Evolutionary conservation across 2,113 vertebrate species (phyloP).

Genomic region (Calidris pugnax): DNA sequence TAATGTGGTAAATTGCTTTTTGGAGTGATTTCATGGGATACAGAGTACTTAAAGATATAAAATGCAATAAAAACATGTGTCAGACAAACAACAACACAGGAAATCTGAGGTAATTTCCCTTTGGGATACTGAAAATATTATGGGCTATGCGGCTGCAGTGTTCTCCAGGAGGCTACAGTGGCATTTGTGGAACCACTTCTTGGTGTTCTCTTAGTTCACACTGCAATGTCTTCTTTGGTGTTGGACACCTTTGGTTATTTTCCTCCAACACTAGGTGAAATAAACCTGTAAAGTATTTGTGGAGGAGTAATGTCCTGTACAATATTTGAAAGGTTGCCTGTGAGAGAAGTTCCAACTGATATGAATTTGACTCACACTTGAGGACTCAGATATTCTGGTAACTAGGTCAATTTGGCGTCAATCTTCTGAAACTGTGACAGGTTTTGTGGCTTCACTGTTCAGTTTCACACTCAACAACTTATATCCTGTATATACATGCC

Average conservation of each 20-base stretch:
- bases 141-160: not conserved
- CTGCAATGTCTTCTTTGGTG: not conserved
- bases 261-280: not conserved
- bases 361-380: not conserved
- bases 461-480: slow-evolving; percentile 39
- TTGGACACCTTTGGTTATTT: slow-evolving; percentile 24
- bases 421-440: slow-evolving; percentile 22
- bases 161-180: slow-evolving; percentile 30
- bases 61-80: slow-evolving; percentile 53
- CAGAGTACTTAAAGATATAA: slow-evolving; percentile 38
- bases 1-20: slow-evolving; percentile 54
- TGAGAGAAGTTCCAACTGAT: not conserved
- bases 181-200: slow-evolving; percentile 22
- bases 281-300: slow-evolving; percentile 31
- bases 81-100: slow-evolving; percentile 19
- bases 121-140: slow-evolving; percentile 39
- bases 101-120: slow-evolving; percentile 65
- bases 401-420: slow-evolving; percentile 39
- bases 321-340: not conserved
- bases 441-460: slow-evolving; percentile 34
- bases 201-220: not conserved
- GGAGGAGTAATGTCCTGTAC: not conserved
- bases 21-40: slow-evolving; percentile 48
- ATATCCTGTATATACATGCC: not conserved
- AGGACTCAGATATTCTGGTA: slow-evolving; percentile 19